Percentiles rank a stretch among this genome's conserved stretches.
These are phyloP conservation scores for Pseudochromis fuscus DNA, from an alignment of 2,797 vertebrate species.

Conservation along the genomic window DNA sequence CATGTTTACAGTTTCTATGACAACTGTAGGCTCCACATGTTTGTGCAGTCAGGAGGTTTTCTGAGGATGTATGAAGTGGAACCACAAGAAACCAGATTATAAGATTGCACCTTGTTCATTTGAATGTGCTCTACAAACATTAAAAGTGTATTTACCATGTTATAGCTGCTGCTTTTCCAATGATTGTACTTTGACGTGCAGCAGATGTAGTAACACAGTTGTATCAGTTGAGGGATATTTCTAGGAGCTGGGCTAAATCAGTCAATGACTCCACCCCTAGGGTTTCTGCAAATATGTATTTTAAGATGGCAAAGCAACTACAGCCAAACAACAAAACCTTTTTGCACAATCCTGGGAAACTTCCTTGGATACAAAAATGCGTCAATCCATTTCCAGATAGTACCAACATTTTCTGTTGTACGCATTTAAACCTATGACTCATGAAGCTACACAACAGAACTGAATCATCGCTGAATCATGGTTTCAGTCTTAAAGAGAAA, in stretches of 20 bases:
- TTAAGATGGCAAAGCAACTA: too few species aligned
- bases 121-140: constrained; percentile 5
- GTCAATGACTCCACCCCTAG: too few species aligned
- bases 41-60: neutral
- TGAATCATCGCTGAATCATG: neutral
- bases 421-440: neutral
- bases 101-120: neutral
- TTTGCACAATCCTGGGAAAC: neutral
- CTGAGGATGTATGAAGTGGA: too few species aligned
- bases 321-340: too few species aligned
- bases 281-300: too few species aligned
- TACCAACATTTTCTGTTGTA: neutral
- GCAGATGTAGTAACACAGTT: too few species aligned
- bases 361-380: neutral
- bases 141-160: too few species aligned
- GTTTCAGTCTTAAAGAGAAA: neutral
- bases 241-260: too few species aligned
- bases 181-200: too few species aligned
- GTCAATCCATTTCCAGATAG: neutral
- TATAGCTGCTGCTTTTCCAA: too few species aligned
- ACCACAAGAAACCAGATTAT: constrained; percentile 1
- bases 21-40: too few species aligned
- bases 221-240: too few species aligned
- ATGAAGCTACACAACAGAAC: neutral
- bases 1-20: neutral